Evolutionary conservation across 2,797 vertebrate genomes (phyloP).

Genomic region (Halcyon badia): DNA sequence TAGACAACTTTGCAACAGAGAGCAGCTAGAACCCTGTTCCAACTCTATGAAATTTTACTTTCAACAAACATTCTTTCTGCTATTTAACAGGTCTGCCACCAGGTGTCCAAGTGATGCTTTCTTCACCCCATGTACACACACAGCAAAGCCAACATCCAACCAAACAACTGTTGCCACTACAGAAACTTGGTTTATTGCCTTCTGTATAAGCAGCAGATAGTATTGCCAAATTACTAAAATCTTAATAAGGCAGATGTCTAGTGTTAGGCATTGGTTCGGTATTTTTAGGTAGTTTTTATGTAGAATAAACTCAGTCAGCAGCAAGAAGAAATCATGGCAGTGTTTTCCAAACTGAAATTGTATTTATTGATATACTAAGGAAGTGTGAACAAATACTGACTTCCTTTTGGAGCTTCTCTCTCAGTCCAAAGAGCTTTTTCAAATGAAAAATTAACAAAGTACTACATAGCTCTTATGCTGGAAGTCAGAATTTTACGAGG

Average conservation of each 20-base stretch:
- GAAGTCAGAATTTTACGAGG: conserved; percentile 34
- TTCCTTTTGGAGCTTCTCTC: conserved; percentile 4
- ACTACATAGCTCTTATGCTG: not conserved
- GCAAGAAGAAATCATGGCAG: not conserved
- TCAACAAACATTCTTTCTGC: not conserved
- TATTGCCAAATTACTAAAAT: conserved; percentile 8
- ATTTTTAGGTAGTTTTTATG: conserved; percentile 5
- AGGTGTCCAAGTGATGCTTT: not conserved
- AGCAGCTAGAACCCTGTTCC: not conserved
- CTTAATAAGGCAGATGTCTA: not conserved
- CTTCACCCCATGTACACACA: not conserved
- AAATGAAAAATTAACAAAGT: not conserved
- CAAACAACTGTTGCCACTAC: not conserved
- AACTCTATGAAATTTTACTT: not conserved
- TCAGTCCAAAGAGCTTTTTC: not conserved
- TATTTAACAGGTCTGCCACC: not conserved
- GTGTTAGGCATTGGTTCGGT: not conserved
- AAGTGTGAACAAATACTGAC: conserved; percentile 46
- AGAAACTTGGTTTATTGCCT: not conserved
- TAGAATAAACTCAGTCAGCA: conserved; percentile 1
- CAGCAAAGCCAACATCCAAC: not conserved
- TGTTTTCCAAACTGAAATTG: not conserved
- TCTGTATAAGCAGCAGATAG: not conserved
- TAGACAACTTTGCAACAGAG: not conserved
- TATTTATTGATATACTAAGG: conserved; percentile 34